Evolutionary conservation across 2,113 vertebrate genomes (phyloP).

Genomic region (Poeciliopsis turrubarensis): DNA sequence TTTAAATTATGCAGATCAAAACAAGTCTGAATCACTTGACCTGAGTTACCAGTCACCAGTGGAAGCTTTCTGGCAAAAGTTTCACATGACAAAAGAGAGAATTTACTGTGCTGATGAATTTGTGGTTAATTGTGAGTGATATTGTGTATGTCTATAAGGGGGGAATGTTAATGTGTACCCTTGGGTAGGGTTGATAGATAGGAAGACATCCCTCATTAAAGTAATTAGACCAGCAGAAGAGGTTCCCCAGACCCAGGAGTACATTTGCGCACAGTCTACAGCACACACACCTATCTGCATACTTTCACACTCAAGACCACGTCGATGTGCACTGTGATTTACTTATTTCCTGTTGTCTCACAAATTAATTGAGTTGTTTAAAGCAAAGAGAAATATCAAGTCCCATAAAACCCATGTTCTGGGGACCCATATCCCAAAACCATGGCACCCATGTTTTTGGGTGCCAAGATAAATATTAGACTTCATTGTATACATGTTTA

Average conservation of each 20-base stretch:
- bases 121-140: constrained; percentile 72
- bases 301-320: no score
- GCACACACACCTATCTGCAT: constrained; percentile 13
- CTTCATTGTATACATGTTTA: no score
- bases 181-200: constrained; percentile 67
- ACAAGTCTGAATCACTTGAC: constrained; percentile 22
- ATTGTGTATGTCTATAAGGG: constrained; percentile 65
- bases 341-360: no score
- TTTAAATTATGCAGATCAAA: constrained; percentile 37
- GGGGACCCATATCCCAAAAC: no score
- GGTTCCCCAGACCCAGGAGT: constrained; percentile 61
- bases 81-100: constrained; percentile 36
- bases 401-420: no score
- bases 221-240: constrained; percentile 80
- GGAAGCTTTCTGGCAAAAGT: constrained; percentile 47
- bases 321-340: no score
- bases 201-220: constrained; percentile 74
- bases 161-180: constrained; percentile 73
- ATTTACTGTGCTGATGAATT: constrained; percentile 72
- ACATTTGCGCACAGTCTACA: constrained; percentile 34
- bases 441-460: no score
- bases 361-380: no score
- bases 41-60: neutral
- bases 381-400: no score
- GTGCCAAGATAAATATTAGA: no score